Evolutionary conservation across 2,113 vertebrate species (phyloP), one percentile per base, ranked within the genome.

Genomic region (Actinemys pallida): DNA sequence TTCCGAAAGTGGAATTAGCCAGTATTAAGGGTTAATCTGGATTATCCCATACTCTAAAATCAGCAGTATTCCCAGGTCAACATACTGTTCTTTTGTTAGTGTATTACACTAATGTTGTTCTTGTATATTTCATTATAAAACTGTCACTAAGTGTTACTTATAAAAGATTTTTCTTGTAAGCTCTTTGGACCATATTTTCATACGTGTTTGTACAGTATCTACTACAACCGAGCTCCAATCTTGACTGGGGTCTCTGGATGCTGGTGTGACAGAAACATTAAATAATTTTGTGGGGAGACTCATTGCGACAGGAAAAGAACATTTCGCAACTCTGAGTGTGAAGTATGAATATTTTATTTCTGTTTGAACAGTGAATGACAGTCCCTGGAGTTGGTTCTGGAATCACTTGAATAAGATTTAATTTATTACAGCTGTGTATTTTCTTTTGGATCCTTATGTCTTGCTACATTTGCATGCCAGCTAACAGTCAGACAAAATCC

Each of bases 81-180:
- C 39, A 25, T 13, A 2, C 27, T 53, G 2, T 53, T 29, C 39
- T 39, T 72, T 62, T 72, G 9, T 72, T 72, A 39, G n/a, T 39
- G 4, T 24, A 6, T 11, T 9, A 20, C 11, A 8, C 16, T 8
- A 19, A 29, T 12, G 17, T 13, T 3, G 1, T 31, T 39, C 54
- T 57, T 31, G 7, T 1, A 1, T 12, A 0, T 0, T 9, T 76
- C 22, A 3, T 35, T 5, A 0, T 31, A 35, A 52, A 22, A n/a
- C 1, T 47, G 42, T 45, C n/a, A 39, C 17, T 42, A 76, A 14
- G 35, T 0, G 6, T 22, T 76, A 16, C 10, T 83, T n/a, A 24
- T 0, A 10, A 31, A n/a, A 5, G 1, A 27, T 0, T 1, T 42
- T n/a, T 53, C 3, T 9, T 24, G 13, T 22, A 29, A 2, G 14